Conservation (phyloP, 2,113 vertebrate genomes). For the Amphiprion percula region DNA sequence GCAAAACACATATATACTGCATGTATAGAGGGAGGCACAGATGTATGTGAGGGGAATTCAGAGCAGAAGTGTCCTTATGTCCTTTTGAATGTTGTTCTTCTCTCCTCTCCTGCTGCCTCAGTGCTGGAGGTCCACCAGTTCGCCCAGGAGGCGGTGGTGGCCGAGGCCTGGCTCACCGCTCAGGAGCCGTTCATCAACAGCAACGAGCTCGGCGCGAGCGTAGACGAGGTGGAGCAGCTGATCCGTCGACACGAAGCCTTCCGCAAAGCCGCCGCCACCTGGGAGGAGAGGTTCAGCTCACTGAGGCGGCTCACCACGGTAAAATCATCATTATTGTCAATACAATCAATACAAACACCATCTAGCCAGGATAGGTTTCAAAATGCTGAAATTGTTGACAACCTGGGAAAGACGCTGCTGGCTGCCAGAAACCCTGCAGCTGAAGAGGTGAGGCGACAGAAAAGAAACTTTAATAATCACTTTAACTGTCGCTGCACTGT, state of each 20-base stretch:
- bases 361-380: background rate
- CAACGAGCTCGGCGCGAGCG: conserved; percentile 91
- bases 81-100: background rate
- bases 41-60: background rate
- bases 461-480: background rate
- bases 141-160: conserved; percentile 95
- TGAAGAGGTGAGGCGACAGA: conserved; percentile 86
- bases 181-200: conserved; percentile 94
- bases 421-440: conserved; percentile 89
- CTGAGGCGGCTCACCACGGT: conserved; percentile 93
- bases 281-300: conserved; percentile 97
- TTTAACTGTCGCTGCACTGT: background rate
- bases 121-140: conserved; percentile 97
- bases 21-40: background rate
- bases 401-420: conserved; percentile 90
- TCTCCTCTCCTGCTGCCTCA: conserved; percentile 49
- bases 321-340: background rate
- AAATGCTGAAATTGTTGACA: too few relatives aligned
- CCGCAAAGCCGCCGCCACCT: conserved; percentile 91
- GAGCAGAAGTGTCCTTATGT: background rate
- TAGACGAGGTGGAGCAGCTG: conserved; percentile 97
- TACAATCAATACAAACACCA: background rate
- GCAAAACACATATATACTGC: too few relatives aligned
- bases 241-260: conserved; percentile 95
- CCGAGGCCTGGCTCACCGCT: conserved; percentile 93